Percentiles rank a stretch among this genome's conserved stretches.
These are phyloP conservation scores for Drosophila ochracea DNA, from an alignment of 2,888 invertebrate species.

Conservation along the genomic window DNA sequence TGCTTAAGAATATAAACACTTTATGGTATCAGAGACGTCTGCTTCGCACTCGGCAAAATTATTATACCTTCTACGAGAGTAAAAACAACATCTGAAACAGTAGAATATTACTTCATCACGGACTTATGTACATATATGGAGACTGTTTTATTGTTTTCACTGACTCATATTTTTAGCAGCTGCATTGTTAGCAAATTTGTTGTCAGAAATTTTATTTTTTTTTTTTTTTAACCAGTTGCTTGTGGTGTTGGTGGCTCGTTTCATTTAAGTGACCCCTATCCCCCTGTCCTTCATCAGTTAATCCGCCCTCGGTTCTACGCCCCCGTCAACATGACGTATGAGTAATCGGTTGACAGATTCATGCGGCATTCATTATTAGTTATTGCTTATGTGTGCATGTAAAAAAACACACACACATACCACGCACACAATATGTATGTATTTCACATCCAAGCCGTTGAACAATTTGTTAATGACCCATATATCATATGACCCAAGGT, in stretches of 20 bases:
- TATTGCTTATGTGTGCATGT: constrained; percentile 48
- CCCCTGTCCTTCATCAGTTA: neutral
- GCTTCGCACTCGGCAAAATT: neutral
- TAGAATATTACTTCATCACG: neutral
- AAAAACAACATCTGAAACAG: neutral
- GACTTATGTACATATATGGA: neutral
- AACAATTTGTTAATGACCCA: constrained; percentile 81
- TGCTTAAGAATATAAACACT: neutral
- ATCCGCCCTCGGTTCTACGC: constrained; percentile 15
- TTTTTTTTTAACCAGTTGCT: constrained; percentile 16
- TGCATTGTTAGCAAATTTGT: constrained; percentile 4
- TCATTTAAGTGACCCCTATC: constrained; percentile 35
- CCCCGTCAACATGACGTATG: constrained; percentile 46
- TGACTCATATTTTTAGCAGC: neutral
- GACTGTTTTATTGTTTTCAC: no score
- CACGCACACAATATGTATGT: constrained; percentile 20
- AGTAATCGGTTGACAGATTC: constrained; percentile 62
- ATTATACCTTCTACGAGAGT: neutral
- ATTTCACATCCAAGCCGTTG: constrained; percentile 65
- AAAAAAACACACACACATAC: constrained; percentile 8
- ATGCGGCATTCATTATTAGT: constrained; percentile 62
- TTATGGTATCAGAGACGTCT: neutral
- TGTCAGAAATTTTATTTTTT: neutral
- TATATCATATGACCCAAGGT: constrained; percentile 68
- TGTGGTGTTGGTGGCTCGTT: constrained; percentile 40